Percentiles rank a stretch among this genome's conserved stretches.
Conservation (phyloP, 1,140 invertebrate genomes). For the Aethina tumida region DNA sequence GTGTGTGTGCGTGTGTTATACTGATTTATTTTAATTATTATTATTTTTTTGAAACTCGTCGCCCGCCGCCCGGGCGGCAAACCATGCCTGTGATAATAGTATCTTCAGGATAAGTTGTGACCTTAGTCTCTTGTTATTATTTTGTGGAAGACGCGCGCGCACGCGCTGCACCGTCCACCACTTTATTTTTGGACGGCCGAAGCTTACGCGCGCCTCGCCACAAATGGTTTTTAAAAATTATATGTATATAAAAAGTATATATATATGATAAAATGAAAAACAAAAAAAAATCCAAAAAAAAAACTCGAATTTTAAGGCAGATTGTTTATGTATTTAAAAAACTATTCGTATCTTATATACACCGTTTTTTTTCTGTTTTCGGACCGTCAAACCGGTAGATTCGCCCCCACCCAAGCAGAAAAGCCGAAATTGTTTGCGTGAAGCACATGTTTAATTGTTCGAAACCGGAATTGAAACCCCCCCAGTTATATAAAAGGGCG, state of each 20-base stretch:
- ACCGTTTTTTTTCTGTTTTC: constrained; percentile 27
- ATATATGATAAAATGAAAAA: constrained; percentile 21
- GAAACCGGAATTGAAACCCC: no score
- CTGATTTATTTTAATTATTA: no score
- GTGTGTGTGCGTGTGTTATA: no score
- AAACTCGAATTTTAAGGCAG: constrained; percentile 33
- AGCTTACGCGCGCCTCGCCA: constrained; percentile 13
- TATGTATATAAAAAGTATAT: constrained; percentile 35
- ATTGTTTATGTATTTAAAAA: constrained; percentile 35
- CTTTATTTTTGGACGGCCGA: constrained; percentile 9
- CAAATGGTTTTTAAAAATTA: constrained; percentile 36
- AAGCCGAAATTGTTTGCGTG: no score
- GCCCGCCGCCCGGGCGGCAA: constrained; percentile 20
- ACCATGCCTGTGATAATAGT: constrained; percentile 43
- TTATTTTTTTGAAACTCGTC: no score
- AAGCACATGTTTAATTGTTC: no score
- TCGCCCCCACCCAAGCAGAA: background rate
- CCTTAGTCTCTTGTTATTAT: constrained; percentile 41
- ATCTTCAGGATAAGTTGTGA: constrained; percentile 44
- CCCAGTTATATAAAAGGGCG: no score
- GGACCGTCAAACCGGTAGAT: constrained; percentile 14
- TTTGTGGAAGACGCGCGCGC: constrained; percentile 27
- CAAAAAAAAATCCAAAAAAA: constrained; percentile 27
- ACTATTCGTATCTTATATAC: constrained; percentile 35
- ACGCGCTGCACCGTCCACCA: constrained; percentile 22